A percentile compares a stretch with the other conserved stretches of the same genome.
Conservation (phyloP, 2,888 invertebrate genomes). For the Ectemnius cavifrons region DNA sequence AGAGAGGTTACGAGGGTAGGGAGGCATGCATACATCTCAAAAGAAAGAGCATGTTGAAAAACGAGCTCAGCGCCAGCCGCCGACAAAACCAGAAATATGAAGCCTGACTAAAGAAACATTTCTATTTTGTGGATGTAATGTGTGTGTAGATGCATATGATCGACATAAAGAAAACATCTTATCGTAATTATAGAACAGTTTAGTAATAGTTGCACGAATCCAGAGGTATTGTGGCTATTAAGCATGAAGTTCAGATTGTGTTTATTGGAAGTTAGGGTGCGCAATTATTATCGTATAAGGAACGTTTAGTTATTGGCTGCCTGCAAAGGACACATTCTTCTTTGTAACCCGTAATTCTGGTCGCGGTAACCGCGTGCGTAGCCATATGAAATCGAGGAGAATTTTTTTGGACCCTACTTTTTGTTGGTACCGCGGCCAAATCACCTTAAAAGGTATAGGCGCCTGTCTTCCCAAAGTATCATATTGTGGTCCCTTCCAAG, state of each 20-base stretch:
- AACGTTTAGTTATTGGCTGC: slow-evolving; percentile 64
- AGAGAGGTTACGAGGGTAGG: no score
- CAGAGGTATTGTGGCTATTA: slow-evolving; percentile 63
- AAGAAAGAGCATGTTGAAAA: no score
- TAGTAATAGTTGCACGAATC: slow-evolving; percentile 1
- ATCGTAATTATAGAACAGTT: no score
- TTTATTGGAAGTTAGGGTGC: slow-evolving; percentile 64
- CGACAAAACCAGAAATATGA: no score
- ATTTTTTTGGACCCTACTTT: slow-evolving; percentile 17
- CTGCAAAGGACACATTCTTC: slow-evolving; percentile 71
- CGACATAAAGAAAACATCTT: no score
- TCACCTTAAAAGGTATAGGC: background rate
- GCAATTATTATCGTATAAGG: slow-evolving; percentile 76
- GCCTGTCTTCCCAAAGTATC: no score
- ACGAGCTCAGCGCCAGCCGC: no score
- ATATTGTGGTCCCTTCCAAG: no score
- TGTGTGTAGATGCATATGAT: no score
- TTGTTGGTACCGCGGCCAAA: background rate
- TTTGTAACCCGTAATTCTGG: slow-evolving; percentile 64
- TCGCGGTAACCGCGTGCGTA: slow-evolving; percentile 22
- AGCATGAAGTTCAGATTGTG: slow-evolving; percentile 62
- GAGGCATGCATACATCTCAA: no score
- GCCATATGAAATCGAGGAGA: slow-evolving; percentile 44
- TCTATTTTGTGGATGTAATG: no score
- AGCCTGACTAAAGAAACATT: no score